Evolutionary conservation across 2,113 vertebrate species (phyloP).

Genomic region (Notarius lentiginosus): DNA sequence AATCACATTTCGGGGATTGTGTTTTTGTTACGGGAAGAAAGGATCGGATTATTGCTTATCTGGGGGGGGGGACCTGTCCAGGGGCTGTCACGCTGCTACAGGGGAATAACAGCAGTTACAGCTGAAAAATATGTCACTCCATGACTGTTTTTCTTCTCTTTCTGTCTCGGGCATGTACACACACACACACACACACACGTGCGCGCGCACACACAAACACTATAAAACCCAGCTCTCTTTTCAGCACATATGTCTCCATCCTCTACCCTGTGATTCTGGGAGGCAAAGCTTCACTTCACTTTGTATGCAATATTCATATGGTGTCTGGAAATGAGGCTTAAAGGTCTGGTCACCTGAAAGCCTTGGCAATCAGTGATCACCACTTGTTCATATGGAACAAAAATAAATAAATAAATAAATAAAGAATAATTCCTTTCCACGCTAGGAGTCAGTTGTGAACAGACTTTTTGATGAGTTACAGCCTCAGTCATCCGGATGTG

Average conservation of each 20-base stretch:
- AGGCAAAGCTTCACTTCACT: slow-evolving; percentile 85
- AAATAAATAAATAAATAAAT: slow-evolving; percentile 82
- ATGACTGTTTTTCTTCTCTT: slow-evolving; percentile 29
- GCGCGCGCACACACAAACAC: slow-evolving; percentile 41
- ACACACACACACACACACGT: background rate
- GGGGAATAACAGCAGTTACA: slow-evolving; percentile 42
- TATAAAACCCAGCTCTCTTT: background rate
- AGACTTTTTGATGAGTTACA: slow-evolving; percentile 95
- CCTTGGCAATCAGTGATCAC: slow-evolving; percentile 83
- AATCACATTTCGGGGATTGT: slow-evolving; percentile 40
- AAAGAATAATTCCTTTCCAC: slow-evolving; percentile 89
- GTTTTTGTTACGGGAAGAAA: slow-evolving; percentile 33
- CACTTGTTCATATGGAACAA: slow-evolving; percentile 83
- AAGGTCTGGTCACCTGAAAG: slow-evolving; percentile 94
- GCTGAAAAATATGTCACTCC: slow-evolving; percentile 45
- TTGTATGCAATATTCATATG: slow-evolving; percentile 96
- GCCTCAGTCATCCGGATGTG: slow-evolving; percentile 88
- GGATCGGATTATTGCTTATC: slow-evolving; percentile 37
- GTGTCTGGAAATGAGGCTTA: slow-evolving; percentile 83
- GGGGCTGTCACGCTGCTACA: slow-evolving; percentile 24
- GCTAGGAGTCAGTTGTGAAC: slow-evolving; percentile 94
- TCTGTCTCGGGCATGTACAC: slow-evolving; percentile 41
- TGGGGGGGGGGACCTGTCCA: slow-evolving; percentile 8
- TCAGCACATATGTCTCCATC: slow-evolving; percentile 54
- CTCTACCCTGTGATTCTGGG: slow-evolving; percentile 67